Evolutionary conservation across 2,888 invertebrate genomes (phyloP).

Genomic region (Acronicta psi): DNA sequence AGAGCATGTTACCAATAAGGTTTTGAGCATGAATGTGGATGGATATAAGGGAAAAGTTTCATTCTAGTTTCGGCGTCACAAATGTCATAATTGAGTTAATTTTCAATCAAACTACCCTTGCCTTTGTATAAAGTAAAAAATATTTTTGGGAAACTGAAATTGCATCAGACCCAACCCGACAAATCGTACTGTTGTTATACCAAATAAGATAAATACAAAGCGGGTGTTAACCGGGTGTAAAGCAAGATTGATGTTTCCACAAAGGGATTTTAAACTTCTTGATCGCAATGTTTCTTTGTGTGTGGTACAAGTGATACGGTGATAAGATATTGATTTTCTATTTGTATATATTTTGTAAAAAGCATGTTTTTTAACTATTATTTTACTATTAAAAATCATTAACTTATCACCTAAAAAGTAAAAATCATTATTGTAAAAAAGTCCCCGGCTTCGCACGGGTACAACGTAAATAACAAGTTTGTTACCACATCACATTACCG

Average conservation of each 20-base stretch:
- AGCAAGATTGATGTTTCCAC: conserved; percentile 82
- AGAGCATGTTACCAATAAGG: too few species aligned
- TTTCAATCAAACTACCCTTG: too few species aligned
- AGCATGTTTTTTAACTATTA: background rate
- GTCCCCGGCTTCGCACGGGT: too few species aligned
- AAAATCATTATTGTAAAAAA: too few species aligned
- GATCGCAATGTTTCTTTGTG: conserved; percentile 68
- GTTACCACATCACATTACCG: too few species aligned
- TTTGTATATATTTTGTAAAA: background rate
- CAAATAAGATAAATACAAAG: conserved; percentile 70
- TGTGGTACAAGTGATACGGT: conserved; percentile 58
- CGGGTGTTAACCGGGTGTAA: conserved; percentile 65
- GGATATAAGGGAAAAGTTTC: too few species aligned
- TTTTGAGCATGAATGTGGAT: too few species aligned
- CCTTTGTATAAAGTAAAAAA: background rate
- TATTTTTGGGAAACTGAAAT: conserved; percentile 28
- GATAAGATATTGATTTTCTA: background rate
- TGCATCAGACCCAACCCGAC: conserved; percentile 56
- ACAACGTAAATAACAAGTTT: too few species aligned
- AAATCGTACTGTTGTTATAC: conserved; percentile 68
- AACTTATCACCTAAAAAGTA: too few species aligned
- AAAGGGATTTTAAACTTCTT: conserved; percentile 84
- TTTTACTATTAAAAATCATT: too few species aligned
- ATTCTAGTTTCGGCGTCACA: too few species aligned
- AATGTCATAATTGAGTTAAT: too few species aligned